Evolutionary conservation across 2,113 vertebrate genomes (phyloP), one percentile per base, ranked within the genome.

Genomic region (Alaudala cheleensis): DNA sequence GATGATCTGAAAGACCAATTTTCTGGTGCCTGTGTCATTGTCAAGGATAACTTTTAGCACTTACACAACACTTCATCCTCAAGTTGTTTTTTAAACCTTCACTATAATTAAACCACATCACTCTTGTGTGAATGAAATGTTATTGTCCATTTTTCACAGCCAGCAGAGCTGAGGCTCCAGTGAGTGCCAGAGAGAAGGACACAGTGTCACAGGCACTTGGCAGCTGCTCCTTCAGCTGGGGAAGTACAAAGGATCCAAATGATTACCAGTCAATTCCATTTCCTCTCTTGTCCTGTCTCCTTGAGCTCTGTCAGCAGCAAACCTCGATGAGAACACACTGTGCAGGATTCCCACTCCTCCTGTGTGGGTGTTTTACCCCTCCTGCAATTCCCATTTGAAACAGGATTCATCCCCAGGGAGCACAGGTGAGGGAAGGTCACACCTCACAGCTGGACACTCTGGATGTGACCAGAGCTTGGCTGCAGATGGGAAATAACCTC

Each of bases 61-160:
- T 86, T 65, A 39, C 37, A 76, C 2, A 19, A 37, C 37, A 81
- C 87, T 92, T 72, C 70, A 82, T 91, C 66, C 78, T 69, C 61
- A 82, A 85, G 81, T 86, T 89, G 72, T 81, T 95, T 95, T 95
- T 92, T 79, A 92, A 95, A 81, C 57, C 65, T 82, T 69, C 54
- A 39, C 74, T 85, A 9, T 84, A 95, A 92, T 81, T 80, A 89
- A 93, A 50, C n/a, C 73, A 50, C 84, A 82, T 95, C 51, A 81
- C 14, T 58, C 39, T 81, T 40, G 29, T 37, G 11, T 66, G 56
- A 61, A 72, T 50, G 42, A 86, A 74, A 76, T 70, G 80, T 80
- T 92, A 76, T 33, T 53, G 84, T 61, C 81, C n/a, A 5, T 71
- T 56, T 65, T 76, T 80, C 81, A 89, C 66, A 89, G 84, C 34